A percentile compares a stretch with the other conserved stretches of the same genome.
These are phyloP conservation scores for Pyrochroa serraticornis DNA, from an alignment of 2,888 invertebrate genomes.

Conservation along the genomic window DNA sequence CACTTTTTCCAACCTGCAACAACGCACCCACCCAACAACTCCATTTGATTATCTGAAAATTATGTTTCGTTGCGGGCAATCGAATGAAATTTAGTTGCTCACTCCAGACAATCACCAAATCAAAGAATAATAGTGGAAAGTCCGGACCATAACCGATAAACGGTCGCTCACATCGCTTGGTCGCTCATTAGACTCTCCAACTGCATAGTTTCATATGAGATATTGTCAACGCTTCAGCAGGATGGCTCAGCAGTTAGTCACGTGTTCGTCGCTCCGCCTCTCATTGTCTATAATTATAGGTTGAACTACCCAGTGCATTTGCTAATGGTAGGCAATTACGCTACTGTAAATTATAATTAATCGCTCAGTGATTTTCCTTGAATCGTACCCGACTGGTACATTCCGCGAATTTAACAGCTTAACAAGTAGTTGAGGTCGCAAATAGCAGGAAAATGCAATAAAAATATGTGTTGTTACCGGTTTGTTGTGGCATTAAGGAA, in stretches of 20 bases:
- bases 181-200: conserved; percentile 16
- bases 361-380: conserved; percentile 32
- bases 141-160: too few relatives aligned
- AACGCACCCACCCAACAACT: too few relatives aligned
- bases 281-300: conserved; percentile 57
- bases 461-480: too few relatives aligned
- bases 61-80: too few relatives aligned
- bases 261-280: conserved; percentile 49
- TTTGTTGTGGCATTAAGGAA: too few relatives aligned
- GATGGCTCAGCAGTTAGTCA: conserved; percentile 38
- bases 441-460: too few relatives aligned
- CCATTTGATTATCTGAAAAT: too few relatives aligned
- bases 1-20: not conserved
- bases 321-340: conserved; percentile 55
- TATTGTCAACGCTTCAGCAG: conserved; percentile 41
- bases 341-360: conserved; percentile 54
- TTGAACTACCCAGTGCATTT: conserved; percentile 44
- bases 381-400: conserved; percentile 8
- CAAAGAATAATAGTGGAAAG: too few relatives aligned
- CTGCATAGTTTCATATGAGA: conserved; percentile 36
- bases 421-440: too few relatives aligned
- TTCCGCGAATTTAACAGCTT: conserved; percentile 18
- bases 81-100: too few relatives aligned
- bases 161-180: conserved; percentile 6
- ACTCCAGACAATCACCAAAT: too few relatives aligned